Conservation (phyloP, 2,888 invertebrate genomes). For the Pemphredon lugubris region DNA sequence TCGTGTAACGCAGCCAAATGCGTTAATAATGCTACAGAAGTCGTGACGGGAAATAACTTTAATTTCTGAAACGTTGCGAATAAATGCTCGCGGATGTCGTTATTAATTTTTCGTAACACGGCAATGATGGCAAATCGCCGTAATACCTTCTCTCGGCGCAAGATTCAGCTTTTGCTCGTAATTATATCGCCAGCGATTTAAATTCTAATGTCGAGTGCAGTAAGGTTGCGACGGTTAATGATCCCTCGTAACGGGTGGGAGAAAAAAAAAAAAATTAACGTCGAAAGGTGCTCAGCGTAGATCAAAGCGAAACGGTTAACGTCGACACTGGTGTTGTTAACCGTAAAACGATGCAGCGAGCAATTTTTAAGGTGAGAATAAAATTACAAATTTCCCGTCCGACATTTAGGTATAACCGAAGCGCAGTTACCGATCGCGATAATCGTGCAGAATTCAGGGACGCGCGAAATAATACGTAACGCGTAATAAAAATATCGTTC, state of each 20-base stretch:
- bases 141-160: slow-evolving; percentile 46
- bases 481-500: too few species aligned
- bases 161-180: slow-evolving; percentile 54
- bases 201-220: slow-evolving; percentile 59
- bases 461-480: too few species aligned
- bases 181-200: slow-evolving; percentile 66
- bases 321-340: slow-evolving; percentile 56
- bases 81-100: slow-evolving; percentile 53
- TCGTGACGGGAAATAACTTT: slow-evolving; percentile 8
- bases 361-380: slow-evolving; percentile 32
- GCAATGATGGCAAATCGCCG: slow-evolving; percentile 38
- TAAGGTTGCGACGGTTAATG: slow-evolving; percentile 60
- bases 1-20: background rate
- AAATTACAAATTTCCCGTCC: slow-evolving; percentile 23
- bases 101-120: slow-evolving; percentile 63
- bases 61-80: slow-evolving; percentile 3
- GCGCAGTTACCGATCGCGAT: too few species aligned
- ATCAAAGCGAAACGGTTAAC: slow-evolving; percentile 63
- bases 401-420: too few species aligned
- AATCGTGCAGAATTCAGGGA: too few species aligned
- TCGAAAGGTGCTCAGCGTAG: slow-evolving; percentile 55
- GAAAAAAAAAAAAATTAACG: slow-evolving; percentile 54
- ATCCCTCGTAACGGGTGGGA: slow-evolving; percentile 50
- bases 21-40: background rate
- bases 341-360: slow-evolving; percentile 52